Conservation (phyloP, 1,140 invertebrate species). For the Mycetomoellerius zeteki region DNA sequence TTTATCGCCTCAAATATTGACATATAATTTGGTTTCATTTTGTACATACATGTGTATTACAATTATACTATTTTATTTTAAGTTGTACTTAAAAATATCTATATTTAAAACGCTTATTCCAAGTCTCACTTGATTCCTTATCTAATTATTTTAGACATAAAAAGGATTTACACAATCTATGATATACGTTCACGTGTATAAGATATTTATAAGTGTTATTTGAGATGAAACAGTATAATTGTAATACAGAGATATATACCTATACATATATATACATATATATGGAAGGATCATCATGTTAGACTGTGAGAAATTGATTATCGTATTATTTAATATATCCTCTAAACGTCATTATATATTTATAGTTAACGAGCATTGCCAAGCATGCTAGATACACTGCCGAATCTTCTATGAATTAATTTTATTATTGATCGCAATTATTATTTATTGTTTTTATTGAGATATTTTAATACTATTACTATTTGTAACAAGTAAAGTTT, state of each 20-base stretch:
- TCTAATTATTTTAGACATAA: background rate
- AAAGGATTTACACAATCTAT: background rate
- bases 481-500: constrained; percentile 85
- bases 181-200: background rate
- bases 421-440: constrained; percentile 85
- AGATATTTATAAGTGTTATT: constrained; percentile 25
- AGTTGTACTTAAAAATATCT: constrained; percentile 1
- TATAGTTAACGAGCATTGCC: constrained; percentile 84
- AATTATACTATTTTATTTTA: constrained; percentile 18
- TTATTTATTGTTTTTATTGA: constrained; percentile 87
- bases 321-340: constrained; percentile 82
- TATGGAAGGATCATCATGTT: constrained; percentile 29
- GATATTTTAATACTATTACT: constrained; percentile 87
- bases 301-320: constrained; percentile 69
- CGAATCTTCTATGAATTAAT: constrained; percentile 85
- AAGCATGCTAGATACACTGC: constrained; percentile 86
- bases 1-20: background rate
- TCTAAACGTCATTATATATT: constrained; percentile 79
- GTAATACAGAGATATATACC: constrained; percentile 12
- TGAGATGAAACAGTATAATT: background rate
- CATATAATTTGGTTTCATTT: constrained; percentile 9
- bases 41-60: constrained; percentile 23
- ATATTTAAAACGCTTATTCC: background rate
- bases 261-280: constrained; percentile 1
- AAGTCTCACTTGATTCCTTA: background rate